Evolutionary conservation across 2,797 vertebrate genomes (phyloP).

Genomic region (Nyctalus aviator): DNA sequence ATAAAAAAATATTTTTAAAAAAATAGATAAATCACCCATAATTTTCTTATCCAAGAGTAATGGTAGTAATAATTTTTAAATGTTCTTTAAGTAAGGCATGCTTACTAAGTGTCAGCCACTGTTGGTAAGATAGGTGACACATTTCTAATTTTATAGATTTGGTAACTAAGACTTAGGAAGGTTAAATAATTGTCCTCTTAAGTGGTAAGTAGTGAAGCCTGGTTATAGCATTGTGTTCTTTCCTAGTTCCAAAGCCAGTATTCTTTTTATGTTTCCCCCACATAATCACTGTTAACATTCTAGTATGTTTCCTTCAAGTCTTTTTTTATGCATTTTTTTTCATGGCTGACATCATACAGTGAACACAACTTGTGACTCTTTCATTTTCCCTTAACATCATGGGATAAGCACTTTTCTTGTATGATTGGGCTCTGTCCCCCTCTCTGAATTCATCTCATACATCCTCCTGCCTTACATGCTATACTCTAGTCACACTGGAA

Average conservation of each 20-base stretch:
- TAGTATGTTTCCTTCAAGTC: slow-evolving; percentile 62
- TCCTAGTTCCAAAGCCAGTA: slow-evolving; percentile 47
- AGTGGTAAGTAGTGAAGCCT: slow-evolving; percentile 54
- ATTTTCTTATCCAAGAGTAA: slow-evolving; percentile 27
- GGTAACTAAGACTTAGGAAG: slow-evolving; percentile 50
- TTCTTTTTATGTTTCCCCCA: slow-evolving; percentile 37
- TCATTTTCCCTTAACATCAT: slow-evolving; percentile 57
- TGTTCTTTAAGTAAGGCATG: neutral
- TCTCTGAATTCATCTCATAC: slow-evolving; percentile 26
- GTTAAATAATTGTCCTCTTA: slow-evolving; percentile 24
- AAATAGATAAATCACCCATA: slow-evolving; percentile 23
- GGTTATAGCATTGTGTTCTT: slow-evolving; percentile 33
- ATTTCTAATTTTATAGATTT: slow-evolving; percentile 57
- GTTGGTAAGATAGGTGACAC: neutral
- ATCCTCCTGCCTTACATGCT: neutral
- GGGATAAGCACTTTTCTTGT: slow-evolving; percentile 21
- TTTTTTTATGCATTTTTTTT: slow-evolving; percentile 63
- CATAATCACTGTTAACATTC: slow-evolving; percentile 56
- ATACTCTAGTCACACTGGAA: neutral
- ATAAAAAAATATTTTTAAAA: neutral
- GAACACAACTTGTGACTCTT: slow-evolving; percentile 57
- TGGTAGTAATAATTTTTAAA: slow-evolving; percentile 12
- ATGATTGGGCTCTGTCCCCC: neutral
- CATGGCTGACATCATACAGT: slow-evolving; percentile 63
- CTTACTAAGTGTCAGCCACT: neutral